phyloP scores from a whole-genome alignment of 2,888 invertebrate species.

The Agrotis puta region DNA sequence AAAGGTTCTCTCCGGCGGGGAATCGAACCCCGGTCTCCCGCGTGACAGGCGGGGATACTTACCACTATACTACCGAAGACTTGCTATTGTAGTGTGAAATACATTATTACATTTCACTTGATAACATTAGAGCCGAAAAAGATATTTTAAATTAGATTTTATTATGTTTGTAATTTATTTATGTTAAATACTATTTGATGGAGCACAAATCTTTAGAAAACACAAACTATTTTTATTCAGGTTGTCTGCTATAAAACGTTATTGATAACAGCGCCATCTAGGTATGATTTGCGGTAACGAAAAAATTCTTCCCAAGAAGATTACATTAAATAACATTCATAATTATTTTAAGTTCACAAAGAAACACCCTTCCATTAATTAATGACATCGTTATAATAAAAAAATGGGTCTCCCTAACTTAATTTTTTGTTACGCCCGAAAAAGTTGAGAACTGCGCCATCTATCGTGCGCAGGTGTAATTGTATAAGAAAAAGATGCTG shows the following conservation, averaged over 20 bases:
- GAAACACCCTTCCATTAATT: too few species aligned
- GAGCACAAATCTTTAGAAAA: too few species aligned
- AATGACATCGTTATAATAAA: too few species aligned
- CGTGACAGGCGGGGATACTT: slow-evolving; percentile 88
- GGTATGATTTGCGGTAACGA: neutral
- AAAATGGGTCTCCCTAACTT: too few species aligned
- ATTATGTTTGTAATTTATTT: neutral
- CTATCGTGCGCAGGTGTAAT: neutral
- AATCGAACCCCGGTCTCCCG: slow-evolving; percentile 92
- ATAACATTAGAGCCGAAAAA: too few species aligned
- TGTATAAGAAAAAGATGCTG: neutral
- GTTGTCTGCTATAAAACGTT: neutral
- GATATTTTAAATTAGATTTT: too few species aligned
- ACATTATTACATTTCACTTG: accelerated
- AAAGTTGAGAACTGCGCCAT: slow-evolving; percentile 16
- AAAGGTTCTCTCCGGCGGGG: slow-evolving; percentile 86
- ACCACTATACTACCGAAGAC: slow-evolving; percentile 68
- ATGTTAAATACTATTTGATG: neutral
- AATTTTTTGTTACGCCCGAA: too few species aligned
- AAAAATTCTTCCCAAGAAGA: too few species aligned
- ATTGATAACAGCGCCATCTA: slow-evolving; percentile 47
- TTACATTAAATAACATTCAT: too few species aligned
- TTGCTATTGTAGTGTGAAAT: accelerated
- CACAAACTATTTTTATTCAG: too few species aligned
- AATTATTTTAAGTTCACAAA: too few species aligned